Conservation (phyloP, 64 coral and sea anemone species). For the Orbicella faveolata region DNA sequence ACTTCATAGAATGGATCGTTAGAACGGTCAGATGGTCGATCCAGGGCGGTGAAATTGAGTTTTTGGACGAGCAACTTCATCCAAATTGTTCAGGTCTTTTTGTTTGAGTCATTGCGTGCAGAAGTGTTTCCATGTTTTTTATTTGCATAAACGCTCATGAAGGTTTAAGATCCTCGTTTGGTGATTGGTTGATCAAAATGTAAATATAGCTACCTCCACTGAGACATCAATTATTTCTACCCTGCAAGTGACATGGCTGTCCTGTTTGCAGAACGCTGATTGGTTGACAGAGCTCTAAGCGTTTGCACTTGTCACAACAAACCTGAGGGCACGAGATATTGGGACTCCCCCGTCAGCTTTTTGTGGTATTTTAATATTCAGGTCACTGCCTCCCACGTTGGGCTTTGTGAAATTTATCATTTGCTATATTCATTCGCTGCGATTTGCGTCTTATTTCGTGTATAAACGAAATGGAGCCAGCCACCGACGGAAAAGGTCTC, state of each 20-base stretch:
- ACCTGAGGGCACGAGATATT: neutral
- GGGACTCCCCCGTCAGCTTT: slow-evolving; percentile 20
- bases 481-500: neutral
- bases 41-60: neutral
- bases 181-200: slow-evolving; percentile 18
- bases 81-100: neutral
- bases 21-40: neutral
- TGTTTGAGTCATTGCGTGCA: neutral
- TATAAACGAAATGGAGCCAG: neutral
- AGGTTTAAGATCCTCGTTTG: neutral
- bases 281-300: neutral
- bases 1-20: neutral
- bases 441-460: neutral
- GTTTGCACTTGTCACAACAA: neutral
- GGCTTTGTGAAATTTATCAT: neutral
- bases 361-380: neutral
- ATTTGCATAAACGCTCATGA: neutral
- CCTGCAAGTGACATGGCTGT: neutral
- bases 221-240: neutral
- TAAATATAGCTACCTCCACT: slow-evolving; percentile 1
- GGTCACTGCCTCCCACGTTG: neutral
- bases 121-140: neutral
- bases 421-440: neutral
- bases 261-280: neutral
- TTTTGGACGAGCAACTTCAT: neutral